Base-by-base conservation (phyloP, 2,797 vertebrate species). In the Pipistrellus pygmaeus region DNA sequence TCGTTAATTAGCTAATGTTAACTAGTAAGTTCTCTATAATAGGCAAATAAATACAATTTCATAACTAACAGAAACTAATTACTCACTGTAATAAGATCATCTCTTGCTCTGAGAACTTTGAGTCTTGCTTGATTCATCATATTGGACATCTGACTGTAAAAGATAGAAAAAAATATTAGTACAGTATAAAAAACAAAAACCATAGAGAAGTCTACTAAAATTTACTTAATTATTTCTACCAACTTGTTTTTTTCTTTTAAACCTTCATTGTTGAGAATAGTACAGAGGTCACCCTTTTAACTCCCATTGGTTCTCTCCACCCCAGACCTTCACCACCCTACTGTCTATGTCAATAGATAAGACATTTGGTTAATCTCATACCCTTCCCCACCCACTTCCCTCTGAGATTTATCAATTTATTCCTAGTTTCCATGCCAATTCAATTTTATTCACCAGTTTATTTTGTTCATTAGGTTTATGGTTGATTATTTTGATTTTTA, bases 61-160 rank as follows among this genome's bases (percentile, higher is more conserved):
- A 8, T 57, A 76, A 51, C 18, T 60, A 62, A 35, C 2, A 75
- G 12, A 23, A 5, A 15, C 44, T 80, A 95, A 62, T 85, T 95
- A 98, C 99, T 98, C 96, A 99, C 99, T 81, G 99, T 98, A 96
- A 99, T 99, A 98, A 99, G 99, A 96, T 99, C 99, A 96, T 99
- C 99, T 4, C 99, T 99, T 25, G 99, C 99, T 98, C 99, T 99
- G 94, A 99, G 99, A 12, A 99, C 99, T 98, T 99, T 99, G 97
- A 99, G 98, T 48, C 99, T 98, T 80, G 99, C 99, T 98, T 99
- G 99, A 98, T 99, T 99, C 99, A 99, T 99, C 98, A 99, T 98
- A 98, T 99, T 99, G 57, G 99, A 99, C 99, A 99, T 99, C 96
- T 99, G 99, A 97, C 99, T 99, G 98, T 62, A 98, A 98, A 95